These are phyloP conservation scores for Parauchenoglanis ngamensis DNA, from an alignment of 2,797 vertebrate species.

Conservation along the genomic window DNA sequence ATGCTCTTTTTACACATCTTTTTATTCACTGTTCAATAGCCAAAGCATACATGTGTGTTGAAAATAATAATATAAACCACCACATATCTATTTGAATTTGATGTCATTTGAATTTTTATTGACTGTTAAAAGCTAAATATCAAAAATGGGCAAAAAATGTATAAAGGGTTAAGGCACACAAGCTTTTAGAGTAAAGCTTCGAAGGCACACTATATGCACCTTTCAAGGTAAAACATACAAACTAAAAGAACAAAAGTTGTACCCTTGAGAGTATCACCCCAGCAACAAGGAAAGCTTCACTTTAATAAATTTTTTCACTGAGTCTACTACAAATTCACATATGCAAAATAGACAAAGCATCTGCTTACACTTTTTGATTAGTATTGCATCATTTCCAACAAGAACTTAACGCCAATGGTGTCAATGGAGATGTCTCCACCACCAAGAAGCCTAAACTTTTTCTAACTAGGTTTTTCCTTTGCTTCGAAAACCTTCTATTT, in stretches of 20 bases:
- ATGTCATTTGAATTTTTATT: not conserved
- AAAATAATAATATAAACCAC: not conserved
- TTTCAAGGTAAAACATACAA: not conserved
- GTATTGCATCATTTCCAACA: not conserved
- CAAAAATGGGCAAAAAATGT: not conserved
- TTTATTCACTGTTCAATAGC: not conserved
- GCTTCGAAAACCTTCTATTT: not conserved
- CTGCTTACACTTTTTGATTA: no score
- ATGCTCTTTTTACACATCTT: not conserved
- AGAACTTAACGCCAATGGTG: not conserved
- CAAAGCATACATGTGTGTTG: not conserved
- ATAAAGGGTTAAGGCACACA: not conserved
- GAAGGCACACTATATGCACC: not conserved
- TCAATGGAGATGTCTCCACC: not conserved
- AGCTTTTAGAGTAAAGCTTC: not conserved
- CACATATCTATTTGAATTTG: not conserved
- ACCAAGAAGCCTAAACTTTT: no score
- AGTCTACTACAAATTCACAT: not conserved
- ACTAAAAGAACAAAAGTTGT: not conserved
- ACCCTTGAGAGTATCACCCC: not conserved
- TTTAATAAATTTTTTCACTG: not conserved
- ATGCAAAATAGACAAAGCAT: no score
- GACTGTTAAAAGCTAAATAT: not conserved
- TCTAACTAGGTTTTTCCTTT: no score
- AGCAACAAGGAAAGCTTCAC: not conserved